Conservation (phyloP, 53 echinoderm and acorn worm species). For the Henricia sp. region DNA sequence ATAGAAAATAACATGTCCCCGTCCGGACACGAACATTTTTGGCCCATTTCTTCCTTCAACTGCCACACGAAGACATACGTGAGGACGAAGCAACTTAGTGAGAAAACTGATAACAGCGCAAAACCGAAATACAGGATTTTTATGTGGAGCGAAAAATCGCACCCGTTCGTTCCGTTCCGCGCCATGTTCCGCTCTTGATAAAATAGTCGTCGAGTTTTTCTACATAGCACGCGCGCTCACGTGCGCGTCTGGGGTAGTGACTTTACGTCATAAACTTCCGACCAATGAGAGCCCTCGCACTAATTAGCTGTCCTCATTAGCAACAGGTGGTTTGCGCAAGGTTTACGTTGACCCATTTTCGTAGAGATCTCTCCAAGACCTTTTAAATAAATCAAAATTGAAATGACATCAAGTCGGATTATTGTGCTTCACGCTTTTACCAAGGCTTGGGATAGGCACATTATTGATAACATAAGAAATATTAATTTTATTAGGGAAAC, state of each 20-base stretch:
- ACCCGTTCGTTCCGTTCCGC: neutral
- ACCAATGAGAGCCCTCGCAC: conserved; percentile 40
- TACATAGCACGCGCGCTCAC: neutral
- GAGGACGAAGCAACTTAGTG: conserved; percentile 24
- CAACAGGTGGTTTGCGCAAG: neutral
- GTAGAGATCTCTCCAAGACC: too few species aligned
- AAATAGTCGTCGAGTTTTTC: neutral
- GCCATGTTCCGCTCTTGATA: conserved; percentile 31
- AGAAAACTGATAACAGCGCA: conserved; percentile 15
- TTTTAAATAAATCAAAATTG: too few species aligned
- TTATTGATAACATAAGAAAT: too few species aligned
- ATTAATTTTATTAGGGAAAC: too few species aligned
- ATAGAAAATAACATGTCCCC: conserved; percentile 47
- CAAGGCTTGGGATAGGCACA: too few species aligned
- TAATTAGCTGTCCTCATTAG: conserved; percentile 30
- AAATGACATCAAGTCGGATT: too few species aligned
- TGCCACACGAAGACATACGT: conserved; percentile 26
- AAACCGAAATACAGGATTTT: conserved; percentile 47
- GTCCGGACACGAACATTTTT: conserved; percentile 56
- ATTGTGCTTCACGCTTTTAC: too few species aligned
- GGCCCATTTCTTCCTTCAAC: conserved; percentile 37
- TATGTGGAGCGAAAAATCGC: conserved; percentile 24
- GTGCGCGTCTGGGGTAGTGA: conserved; percentile 12
- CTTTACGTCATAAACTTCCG: conserved; percentile 51
- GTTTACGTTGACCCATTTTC: too few species aligned